phyloP scores from a whole-genome alignment of 2,888 invertebrate species.

The Epiblema foenella region DNA sequence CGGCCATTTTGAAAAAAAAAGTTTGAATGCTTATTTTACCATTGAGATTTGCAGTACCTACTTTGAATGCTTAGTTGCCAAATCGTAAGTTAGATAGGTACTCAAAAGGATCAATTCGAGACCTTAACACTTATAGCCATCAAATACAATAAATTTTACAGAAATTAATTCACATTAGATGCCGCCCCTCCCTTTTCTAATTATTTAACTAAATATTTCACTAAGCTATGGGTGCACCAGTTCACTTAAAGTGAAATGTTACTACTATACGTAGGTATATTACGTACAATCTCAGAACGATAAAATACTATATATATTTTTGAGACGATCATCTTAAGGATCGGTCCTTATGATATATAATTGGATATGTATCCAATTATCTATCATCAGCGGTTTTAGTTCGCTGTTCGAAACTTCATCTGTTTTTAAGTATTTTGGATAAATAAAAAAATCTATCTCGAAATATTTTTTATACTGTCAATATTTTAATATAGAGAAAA shows the following conservation, averaged over 20 bases:
- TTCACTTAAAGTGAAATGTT: slow-evolving; percentile 57
- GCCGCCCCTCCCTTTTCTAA: slow-evolving; percentile 24
- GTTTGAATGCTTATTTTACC: too few relatives aligned
- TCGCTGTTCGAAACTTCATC: too few relatives aligned
- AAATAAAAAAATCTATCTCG: too few relatives aligned
- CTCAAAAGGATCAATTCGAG: not conserved
- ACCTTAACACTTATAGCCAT: not conserved
- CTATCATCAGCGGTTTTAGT: not conserved
- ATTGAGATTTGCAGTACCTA: not conserved
- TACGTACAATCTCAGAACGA: slow-evolving; percentile 42
- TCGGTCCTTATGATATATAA: too few relatives aligned
- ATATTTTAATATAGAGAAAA: slow-evolving; percentile 2
- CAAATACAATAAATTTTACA: not conserved
- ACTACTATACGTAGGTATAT: slow-evolving; percentile 43
- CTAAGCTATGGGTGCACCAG: slow-evolving; percentile 58
- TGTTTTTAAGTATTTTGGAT: too few relatives aligned
- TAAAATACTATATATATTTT: slow-evolving; percentile 37
- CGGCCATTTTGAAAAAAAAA: slow-evolving; percentile 41
- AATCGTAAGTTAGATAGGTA: not conserved
- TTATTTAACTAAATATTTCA: slow-evolving; percentile 28
- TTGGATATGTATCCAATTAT: not conserved
- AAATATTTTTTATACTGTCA: too few relatives aligned
- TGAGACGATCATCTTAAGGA: slow-evolving; percentile 34
- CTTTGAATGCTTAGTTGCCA: too few relatives aligned
- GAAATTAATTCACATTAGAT: not conserved